phyloP scores from a whole-genome alignment of 2,113 vertebrate genomes.

The Grantiella picta region DNA sequence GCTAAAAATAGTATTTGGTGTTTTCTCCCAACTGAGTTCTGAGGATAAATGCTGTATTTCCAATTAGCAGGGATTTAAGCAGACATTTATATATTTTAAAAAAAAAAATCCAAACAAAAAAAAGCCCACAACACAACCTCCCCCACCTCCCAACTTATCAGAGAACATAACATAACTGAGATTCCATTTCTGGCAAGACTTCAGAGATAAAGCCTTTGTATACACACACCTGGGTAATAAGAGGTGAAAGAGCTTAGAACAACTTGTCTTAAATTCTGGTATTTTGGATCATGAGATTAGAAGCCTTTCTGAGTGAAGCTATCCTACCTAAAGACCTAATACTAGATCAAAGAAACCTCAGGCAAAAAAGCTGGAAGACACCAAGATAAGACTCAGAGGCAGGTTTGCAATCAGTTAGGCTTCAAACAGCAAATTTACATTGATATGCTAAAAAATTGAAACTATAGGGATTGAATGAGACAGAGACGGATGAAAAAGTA shows the following conservation, averaged over 20 bases:
- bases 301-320: neutral
- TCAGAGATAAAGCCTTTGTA: neutral
- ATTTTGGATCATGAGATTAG: neutral
- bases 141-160: accelerated
- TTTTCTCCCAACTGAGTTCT: neutral
- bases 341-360: neutral
- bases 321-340: neutral
- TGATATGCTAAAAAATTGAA: neutral
- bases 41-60: neutral
- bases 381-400: neutral
- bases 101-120: neutral
- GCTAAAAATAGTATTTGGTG: neutral
- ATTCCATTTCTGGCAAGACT: neutral
- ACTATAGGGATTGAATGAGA: neutral
- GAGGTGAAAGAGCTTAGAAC: neutral
- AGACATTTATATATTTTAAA: neutral
- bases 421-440: neutral
- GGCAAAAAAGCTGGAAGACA: neutral
- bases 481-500: neutral
- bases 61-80: neutral
- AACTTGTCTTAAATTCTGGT: neutral
- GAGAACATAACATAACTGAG: neutral
- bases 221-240: neutral
- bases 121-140: neutral
- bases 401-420: neutral